These are phyloP conservation scores for Chauna torquata DNA, from an alignment of 2,113 vertebrate genomes.

Conservation along the genomic window DNA sequence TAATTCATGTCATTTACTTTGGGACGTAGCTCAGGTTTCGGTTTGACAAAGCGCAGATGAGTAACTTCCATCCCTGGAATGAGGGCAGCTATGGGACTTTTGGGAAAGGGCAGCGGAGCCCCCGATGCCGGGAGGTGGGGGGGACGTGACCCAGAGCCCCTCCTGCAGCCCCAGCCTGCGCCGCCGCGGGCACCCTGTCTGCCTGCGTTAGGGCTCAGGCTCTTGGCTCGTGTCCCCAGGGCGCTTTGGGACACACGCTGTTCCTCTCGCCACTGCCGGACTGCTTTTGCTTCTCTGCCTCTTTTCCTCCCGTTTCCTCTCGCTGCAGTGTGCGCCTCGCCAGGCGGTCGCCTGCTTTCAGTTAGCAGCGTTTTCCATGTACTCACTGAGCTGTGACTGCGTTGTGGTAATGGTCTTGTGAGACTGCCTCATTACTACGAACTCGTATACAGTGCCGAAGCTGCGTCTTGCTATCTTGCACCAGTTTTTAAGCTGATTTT, in stretches of 20 bases:
- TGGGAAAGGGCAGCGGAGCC: background rate
- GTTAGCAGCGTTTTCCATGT: accelerated
- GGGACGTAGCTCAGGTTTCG: background rate
- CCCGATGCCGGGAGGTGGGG: accelerated
- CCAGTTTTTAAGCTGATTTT: background rate
- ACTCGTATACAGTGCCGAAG: accelerated
- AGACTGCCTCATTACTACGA: accelerated
- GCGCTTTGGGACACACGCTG: accelerated
- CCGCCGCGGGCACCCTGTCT: background rate
- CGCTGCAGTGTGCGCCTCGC: accelerated
- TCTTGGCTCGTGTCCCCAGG: background rate
- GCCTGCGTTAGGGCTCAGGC: background rate
- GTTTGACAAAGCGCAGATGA: accelerated
- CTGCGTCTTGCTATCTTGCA: background rate
- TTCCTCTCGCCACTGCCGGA: background rate
- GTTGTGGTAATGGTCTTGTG: accelerated
- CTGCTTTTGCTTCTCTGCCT: background rate
- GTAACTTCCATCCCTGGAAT: accelerated
- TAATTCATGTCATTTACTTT: background rate
- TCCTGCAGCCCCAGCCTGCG: accelerated
- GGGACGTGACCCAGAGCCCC: background rate
- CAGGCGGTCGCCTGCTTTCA: accelerated
- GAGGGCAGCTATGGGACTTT: accelerated
- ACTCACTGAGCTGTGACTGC: accelerated
- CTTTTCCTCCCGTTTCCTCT: background rate